phyloP scores from a whole-genome alignment of 2,797 vertebrate species.

The Erithacus rubecula region DNA sequence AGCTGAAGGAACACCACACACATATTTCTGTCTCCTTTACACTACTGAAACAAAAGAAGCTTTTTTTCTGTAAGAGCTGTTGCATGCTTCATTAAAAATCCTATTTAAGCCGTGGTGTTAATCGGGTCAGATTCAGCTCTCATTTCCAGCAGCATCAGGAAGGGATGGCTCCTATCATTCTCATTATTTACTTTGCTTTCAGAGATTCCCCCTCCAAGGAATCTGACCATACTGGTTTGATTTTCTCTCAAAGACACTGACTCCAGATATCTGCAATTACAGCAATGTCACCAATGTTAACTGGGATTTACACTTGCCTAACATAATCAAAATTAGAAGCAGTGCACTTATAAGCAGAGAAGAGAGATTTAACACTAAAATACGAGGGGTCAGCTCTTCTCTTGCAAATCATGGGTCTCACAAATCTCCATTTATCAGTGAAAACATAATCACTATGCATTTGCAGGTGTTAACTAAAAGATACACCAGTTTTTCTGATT shows the following conservation, averaged over 20 bases:
- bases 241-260: background rate
- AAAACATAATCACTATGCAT: background rate
- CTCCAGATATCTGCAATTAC: background rate
- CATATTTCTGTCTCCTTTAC: background rate
- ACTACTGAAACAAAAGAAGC: background rate
- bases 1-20: background rate
- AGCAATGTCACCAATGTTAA: background rate
- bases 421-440: background rate
- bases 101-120: background rate
- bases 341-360: background rate
- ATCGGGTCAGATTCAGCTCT: background rate
- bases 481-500: background rate
- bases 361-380: background rate
- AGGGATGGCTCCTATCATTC: background rate
- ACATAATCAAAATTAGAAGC: conserved; percentile 2
- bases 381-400: background rate
- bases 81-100: background rate
- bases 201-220: background rate
- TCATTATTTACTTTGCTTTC: background rate
- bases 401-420: background rate
- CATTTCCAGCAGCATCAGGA: background rate
- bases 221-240: background rate
- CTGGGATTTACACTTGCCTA: background rate
- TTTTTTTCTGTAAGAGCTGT: background rate
- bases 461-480: background rate